A percentile compares a stretch with the other conserved stretches of the same genome.
Evolutionary conservation across 2,888 invertebrate species (phyloP).

Genomic region (Parelbella ahira): DNA sequence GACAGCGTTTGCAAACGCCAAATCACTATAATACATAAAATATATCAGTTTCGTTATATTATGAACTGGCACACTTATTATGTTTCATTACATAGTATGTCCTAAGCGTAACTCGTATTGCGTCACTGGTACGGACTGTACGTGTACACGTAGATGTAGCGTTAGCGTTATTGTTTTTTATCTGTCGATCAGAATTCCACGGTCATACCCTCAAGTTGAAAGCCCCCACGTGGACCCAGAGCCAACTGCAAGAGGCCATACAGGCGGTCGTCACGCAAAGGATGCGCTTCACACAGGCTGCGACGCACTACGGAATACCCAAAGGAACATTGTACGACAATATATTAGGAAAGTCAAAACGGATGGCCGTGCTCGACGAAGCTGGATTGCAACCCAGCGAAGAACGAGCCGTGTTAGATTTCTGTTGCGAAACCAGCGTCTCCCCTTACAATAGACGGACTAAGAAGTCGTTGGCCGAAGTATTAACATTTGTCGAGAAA

Average conservation of each 20-base stretch:
- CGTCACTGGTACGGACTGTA: slow-evolving; percentile 33
- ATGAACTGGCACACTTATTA: slow-evolving; percentile 1
- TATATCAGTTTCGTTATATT: slow-evolving; percentile 1
- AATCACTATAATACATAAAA: slow-evolving; percentile 8
- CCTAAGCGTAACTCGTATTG: background rate
- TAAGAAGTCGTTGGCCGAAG: slow-evolving; percentile 83
- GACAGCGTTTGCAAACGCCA: slow-evolving; percentile 17
- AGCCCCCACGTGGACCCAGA: slow-evolving; percentile 87
- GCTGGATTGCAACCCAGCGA: slow-evolving; percentile 81
- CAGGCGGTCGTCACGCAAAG: slow-evolving; percentile 87
- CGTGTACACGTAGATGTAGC: slow-evolving; percentile 25
- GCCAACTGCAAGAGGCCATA: slow-evolving; percentile 87
- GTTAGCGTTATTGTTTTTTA: slow-evolving; percentile 45
- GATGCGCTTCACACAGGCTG: slow-evolving; percentile 89
- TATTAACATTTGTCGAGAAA: slow-evolving; percentile 84
- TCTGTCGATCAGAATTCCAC: slow-evolving; percentile 69
- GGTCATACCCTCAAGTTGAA: slow-evolving; percentile 85
- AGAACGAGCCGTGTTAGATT: slow-evolving; percentile 84
- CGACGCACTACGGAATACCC: slow-evolving; percentile 85
- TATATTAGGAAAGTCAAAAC: slow-evolving; percentile 87
- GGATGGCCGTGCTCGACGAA: slow-evolving; percentile 87
- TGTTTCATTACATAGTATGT: background rate
- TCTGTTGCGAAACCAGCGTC: slow-evolving; percentile 86
- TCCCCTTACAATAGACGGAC: slow-evolving; percentile 87
- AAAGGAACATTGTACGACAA: slow-evolving; percentile 90